Percentiles rank a stretch among this genome's conserved stretches.
Evolutionary conservation across 2,888 invertebrate species (phyloP).

Genomic region (Tiliacea aurago): DNA sequence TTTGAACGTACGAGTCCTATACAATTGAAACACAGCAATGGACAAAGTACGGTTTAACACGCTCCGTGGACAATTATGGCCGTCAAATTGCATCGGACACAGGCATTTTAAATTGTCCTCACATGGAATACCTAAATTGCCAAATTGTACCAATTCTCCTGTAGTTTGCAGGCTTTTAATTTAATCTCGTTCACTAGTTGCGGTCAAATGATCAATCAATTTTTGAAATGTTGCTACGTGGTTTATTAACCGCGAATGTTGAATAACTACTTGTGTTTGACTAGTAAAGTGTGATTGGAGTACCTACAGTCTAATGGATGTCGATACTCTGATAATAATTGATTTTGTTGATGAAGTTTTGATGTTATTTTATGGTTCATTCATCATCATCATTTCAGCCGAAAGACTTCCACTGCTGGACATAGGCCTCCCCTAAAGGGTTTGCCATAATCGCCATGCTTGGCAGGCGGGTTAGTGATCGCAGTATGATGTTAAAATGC

Average conservation of each 20-base stretch:
- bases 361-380: no score
- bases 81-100: constrained; percentile 76
- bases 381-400: no score
- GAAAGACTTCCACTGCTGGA: no score
- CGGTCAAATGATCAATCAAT: constrained; percentile 57
- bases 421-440: no score
- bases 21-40: constrained; percentile 80
- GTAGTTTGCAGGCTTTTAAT: constrained; percentile 47
- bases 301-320: neutral
- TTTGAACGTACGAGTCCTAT: constrained; percentile 78
- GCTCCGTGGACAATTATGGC: constrained; percentile 84
- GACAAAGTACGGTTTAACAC: constrained; percentile 81
- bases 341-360: constrained; percentile 1
- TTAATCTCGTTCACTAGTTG: constrained; percentile 44
- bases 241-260: constrained; percentile 42
- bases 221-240: constrained; percentile 50
- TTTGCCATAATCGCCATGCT: no score
- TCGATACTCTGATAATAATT: constrained; percentile 1
- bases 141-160: constrained; percentile 56
- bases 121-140: constrained; percentile 58
- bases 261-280: constrained; percentile 49
- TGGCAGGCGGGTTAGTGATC: no score
- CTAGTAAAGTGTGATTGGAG: constrained; percentile 24
- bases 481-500: no score
- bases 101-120: constrained; percentile 73